These are phyloP conservation scores for Coenonympha glycerion DNA, from an alignment of 2,888 invertebrate species.

Conservation along the genomic window DNA sequence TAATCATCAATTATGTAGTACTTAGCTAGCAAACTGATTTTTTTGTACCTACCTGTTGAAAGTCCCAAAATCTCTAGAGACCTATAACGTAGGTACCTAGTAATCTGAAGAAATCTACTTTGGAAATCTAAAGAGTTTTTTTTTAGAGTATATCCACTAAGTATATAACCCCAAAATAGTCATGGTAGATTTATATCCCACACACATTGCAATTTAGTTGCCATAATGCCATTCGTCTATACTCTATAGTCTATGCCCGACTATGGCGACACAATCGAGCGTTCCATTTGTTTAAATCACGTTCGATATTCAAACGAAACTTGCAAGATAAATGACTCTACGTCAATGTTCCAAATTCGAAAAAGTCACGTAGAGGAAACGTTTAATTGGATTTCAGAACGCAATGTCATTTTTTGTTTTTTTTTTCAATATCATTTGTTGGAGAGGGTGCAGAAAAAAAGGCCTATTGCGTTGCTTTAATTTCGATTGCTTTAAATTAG, in stretches of 20 bases:
- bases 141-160: no score
- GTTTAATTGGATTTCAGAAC: slow-evolving; percentile 29
- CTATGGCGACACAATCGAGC: slow-evolving; percentile 23
- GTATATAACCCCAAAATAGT: slow-evolving; percentile 5
- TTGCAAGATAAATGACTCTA: slow-evolving; percentile 45
- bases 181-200: slow-evolving; percentile 22
- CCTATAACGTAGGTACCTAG: no score
- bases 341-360: slow-evolving; percentile 41
- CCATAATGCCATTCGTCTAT: not conserved
- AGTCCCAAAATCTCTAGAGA: no score
- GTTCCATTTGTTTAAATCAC: slow-evolving; percentile 54
- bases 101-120: no score
- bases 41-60: no score
- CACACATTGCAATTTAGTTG: slow-evolving; percentile 26
- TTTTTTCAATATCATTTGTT: slow-evolving; percentile 6
- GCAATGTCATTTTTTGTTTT: slow-evolving; percentile 5
- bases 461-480: not conserved
- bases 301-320: slow-evolving; percentile 50
- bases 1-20: no score
- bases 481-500: no score
- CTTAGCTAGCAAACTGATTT: no score
- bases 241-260: slow-evolving; percentile 1
- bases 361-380: slow-evolving; percentile 56
- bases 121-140: no score
- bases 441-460: slow-evolving; percentile 7